Percentiles rank a stretch among this genome's conserved stretches.
These are phyloP conservation scores for Rattus rattus DNA, from an alignment of 2,113 vertebrate species.

Conservation along the genomic window DNA sequence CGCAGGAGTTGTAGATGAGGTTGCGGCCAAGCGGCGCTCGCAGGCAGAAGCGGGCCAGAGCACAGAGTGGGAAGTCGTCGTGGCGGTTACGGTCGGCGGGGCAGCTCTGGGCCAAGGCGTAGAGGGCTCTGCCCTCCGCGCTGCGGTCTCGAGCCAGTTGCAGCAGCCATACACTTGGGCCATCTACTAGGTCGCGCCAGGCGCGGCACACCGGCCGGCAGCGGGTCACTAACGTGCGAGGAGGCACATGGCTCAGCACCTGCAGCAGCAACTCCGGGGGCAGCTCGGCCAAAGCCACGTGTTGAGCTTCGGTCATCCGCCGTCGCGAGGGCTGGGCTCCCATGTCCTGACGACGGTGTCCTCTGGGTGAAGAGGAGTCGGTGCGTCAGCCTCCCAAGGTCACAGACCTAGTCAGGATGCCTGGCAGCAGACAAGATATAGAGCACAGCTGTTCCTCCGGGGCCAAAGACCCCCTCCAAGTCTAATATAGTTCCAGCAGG, in stretches of 20 bases:
- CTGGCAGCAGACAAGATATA: neutral
- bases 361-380: neutral
- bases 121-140: neutral
- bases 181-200: conserved; percentile 76
- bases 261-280: conserved; percentile 78
- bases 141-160: conserved; percentile 66
- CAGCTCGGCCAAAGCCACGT: conserved; percentile 47
- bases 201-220: conserved; percentile 74
- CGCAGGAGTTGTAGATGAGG: conserved; percentile 78
- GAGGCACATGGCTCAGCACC: conserved; percentile 80
- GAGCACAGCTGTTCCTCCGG: neutral
- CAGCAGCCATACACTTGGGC: conserved; percentile 75
- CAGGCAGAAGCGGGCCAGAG: conserved; percentile 46
- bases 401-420: neutral
- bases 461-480: neutral
- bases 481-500: neutral
- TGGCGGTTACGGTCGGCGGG: neutral
- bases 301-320: neutral
- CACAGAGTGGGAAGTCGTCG: neutral
- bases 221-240: conserved; percentile 34
- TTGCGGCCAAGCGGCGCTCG: conserved; percentile 64
- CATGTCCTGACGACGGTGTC: neutral
- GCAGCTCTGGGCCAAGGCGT: neutral
- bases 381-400: neutral
- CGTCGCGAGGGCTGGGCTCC: conserved; percentile 25